Evolutionary conservation across 2,113 vertebrate genomes (phyloP).

Genomic region (Lasiurus cinereus): DNA sequence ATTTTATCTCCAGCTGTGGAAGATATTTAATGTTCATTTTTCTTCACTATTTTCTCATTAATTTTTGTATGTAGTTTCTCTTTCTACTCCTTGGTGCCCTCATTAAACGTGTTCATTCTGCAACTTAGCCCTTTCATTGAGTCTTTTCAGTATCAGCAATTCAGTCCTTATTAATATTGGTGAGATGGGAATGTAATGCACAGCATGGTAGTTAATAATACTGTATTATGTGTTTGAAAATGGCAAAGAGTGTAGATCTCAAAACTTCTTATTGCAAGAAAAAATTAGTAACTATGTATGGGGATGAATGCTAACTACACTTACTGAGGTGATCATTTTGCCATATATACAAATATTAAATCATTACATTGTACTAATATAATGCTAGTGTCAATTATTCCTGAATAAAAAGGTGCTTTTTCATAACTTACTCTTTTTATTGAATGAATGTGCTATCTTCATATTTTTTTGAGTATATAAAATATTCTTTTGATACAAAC

Average conservation of each 20-base stretch:
- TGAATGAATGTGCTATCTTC: not conserved
- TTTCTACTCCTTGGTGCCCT: not conserved
- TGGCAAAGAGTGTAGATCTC: not conserved
- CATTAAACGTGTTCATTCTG: not conserved
- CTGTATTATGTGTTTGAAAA: not conserved
- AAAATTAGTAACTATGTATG: not conserved
- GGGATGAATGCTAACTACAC: not conserved
- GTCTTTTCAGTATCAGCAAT: not conserved
- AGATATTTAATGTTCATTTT: not conserved
- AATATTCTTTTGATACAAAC: not conserved
- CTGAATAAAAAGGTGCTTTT: not conserved
- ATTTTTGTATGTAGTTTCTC: not conserved
- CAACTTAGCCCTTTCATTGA: not conserved
- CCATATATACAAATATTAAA: not conserved
- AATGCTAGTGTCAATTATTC: not conserved
- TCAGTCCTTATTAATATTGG: slow-evolving; percentile 11
- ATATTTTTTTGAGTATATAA: not conserved
- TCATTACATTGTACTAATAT: not conserved
- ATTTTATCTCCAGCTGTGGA: not conserved
- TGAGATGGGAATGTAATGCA: not conserved
- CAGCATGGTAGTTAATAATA: not conserved
- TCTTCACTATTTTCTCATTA: not conserved
- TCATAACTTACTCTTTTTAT: not conserved
- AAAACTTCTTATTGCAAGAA: not conserved
- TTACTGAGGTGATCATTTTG: not conserved